phyloP scores from a whole-genome alignment of 2,113 vertebrate genomes.

The Opisthocomus hoazin region DNA sequence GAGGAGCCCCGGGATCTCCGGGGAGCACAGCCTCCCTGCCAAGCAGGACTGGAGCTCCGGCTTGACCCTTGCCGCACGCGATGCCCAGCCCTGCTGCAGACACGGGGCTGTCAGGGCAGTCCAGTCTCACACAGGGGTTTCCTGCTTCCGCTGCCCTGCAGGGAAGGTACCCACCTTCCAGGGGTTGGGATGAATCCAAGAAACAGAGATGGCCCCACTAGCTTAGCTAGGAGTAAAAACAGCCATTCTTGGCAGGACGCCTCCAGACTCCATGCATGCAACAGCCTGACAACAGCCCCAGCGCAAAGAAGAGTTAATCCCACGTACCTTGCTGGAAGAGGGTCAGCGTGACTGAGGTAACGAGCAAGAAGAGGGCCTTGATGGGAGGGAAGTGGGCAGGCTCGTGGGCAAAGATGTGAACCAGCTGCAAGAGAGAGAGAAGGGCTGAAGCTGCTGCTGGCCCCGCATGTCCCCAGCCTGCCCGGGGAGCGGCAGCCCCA shows the following conservation, averaged over 20 bases:
- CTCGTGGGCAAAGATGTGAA: constrained; percentile 97
- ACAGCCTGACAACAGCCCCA: constrained; percentile 48
- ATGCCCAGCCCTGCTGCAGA: background rate
- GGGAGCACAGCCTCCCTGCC: background rate
- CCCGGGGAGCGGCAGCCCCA: background rate
- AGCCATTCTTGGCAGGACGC: constrained; percentile 53
- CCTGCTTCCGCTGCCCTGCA: background rate
- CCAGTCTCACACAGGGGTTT: background rate
- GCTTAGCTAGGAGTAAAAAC: constrained; percentile 51
- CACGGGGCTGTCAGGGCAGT: background rate
- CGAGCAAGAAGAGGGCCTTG: constrained; percentile 96
- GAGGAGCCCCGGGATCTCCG: background rate
- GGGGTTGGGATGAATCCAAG: constrained; percentile 35
- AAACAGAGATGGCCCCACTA: constrained; percentile 51
- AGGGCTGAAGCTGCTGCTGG: background rate
- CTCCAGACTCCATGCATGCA: constrained; percentile 52
- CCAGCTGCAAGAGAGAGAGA: constrained; percentile 80
- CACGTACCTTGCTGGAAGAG: constrained; percentile 99
- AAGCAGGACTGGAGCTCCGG: background rate
- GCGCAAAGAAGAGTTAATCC: background rate
- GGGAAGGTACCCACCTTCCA: constrained; percentile 64
- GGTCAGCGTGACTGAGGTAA: constrained; percentile 95
- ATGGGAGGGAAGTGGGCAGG: constrained; percentile 95
- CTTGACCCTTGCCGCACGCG: background rate
- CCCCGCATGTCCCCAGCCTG: background rate